These are phyloP conservation scores for Cuculus canorus DNA, from an alignment of 2,797 vertebrate species.

Conservation along the genomic window DNA sequence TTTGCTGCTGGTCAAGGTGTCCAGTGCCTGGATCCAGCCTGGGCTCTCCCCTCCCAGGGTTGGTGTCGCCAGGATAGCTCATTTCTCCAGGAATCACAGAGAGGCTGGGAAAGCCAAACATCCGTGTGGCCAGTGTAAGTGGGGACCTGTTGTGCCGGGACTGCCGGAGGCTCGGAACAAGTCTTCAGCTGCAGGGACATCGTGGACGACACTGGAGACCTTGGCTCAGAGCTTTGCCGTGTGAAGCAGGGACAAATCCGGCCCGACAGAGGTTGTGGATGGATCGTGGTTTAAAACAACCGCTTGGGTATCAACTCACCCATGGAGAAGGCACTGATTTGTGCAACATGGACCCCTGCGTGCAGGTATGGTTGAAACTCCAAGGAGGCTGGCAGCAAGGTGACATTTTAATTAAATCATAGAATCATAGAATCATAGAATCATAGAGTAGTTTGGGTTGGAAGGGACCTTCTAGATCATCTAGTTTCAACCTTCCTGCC, in stretches of 20 bases:
- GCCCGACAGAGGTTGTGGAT: background rate
- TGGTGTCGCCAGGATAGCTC: background rate
- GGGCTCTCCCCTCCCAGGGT: background rate
- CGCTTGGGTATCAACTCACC: too few species aligned
- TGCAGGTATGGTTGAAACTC: background rate
- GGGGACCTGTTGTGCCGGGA: background rate
- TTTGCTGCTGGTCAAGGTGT: background rate
- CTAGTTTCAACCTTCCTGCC: too few species aligned
- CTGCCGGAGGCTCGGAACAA: background rate
- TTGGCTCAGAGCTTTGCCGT: background rate
- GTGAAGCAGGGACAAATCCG: background rate
- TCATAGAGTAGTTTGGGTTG: too few species aligned
- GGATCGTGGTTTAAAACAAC: background rate
- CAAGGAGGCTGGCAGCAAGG: background rate
- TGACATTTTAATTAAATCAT: background rate
- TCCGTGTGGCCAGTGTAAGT: fast-evolving
- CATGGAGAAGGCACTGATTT: background rate
- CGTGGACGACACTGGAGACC: background rate
- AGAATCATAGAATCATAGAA: too few species aligned
- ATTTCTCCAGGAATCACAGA: background rate
- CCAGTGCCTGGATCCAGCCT: background rate
- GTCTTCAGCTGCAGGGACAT: background rate
- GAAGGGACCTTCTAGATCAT: too few species aligned
- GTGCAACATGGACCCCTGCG: background rate
- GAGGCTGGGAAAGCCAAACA: background rate